Percentiles rank a stretch among this genome's conserved stretches.
Conservation (phyloP, 2,797 vertebrate genomes). For the Emydoidea blandingii region DNA sequence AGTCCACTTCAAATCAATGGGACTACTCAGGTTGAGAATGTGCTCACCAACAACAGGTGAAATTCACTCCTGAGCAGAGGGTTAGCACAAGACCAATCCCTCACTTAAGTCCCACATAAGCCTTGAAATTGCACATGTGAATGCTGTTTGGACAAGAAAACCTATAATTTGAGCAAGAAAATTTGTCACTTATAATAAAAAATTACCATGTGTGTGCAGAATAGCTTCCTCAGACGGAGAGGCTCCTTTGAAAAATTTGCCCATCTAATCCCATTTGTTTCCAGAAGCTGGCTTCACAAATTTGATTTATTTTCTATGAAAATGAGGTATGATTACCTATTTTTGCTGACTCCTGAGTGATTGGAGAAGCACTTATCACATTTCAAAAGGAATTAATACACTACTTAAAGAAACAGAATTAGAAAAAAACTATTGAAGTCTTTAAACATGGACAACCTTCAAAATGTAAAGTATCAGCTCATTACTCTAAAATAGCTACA, state of each 20-base stretch:
- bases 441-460: neutral
- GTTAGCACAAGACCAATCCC: neutral
- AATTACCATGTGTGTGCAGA: neutral
- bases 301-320: neutral
- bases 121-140: neutral
- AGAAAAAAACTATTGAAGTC: neutral
- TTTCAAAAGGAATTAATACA: slow-evolving; percentile 39
- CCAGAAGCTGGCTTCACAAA: fast-evolving
- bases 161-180: neutral
- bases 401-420: neutral
- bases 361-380: neutral
- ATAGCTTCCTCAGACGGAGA: neutral
- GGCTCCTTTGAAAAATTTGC: slow-evolving; percentile 23
- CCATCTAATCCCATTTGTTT: neutral
- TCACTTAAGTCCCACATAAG: neutral
- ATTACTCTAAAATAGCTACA: neutral
- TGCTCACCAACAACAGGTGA: neutral
- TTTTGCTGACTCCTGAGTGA: slow-evolving; percentile 6
- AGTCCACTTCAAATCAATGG: neutral
- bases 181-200: slow-evolving; percentile 19
- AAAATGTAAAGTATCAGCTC: neutral
- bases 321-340: neutral
- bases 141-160: slow-evolving; percentile 12
- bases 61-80: neutral
- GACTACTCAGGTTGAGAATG: neutral